A percentile compares a stretch with the other conserved stretches of the same genome.
Evolutionary conservation across 2,888 invertebrate species (phyloP).

Genomic region (Zhengitettix transpicula): DNA sequence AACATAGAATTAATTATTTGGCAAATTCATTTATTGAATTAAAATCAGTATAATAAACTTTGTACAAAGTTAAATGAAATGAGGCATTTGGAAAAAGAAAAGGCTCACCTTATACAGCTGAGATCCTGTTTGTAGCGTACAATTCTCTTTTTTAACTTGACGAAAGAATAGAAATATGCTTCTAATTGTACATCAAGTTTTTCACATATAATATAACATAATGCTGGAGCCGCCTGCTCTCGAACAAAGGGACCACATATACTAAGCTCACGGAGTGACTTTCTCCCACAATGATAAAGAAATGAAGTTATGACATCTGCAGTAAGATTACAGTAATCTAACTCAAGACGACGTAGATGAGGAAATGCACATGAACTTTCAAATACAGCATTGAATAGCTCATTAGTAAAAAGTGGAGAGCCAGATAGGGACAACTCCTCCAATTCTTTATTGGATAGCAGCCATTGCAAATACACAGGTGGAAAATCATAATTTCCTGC

Average conservation of each 20-base stretch:
- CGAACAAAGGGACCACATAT: slow-evolving; percentile 14
- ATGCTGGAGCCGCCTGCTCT: slow-evolving; percentile 14
- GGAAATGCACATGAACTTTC: slow-evolving; percentile 10
- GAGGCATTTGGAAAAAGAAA: too few species aligned
- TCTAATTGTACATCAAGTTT: slow-evolving; percentile 14
- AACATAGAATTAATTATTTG: too few species aligned
- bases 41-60: too few species aligned
- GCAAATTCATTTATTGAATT: too few species aligned
- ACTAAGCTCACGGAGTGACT: slow-evolving; percentile 11
- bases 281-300: slow-evolving; percentile 10
- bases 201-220: slow-evolving; percentile 12
- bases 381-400: slow-evolving; percentile 12
- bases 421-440: slow-evolving; percentile 13
- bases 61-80: too few species aligned
- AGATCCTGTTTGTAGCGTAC: slow-evolving; percentile 12
- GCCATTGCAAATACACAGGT: slow-evolving; percentile 11
- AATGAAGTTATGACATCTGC: slow-evolving; percentile 12
- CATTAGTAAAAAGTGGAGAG: slow-evolving; percentile 12
- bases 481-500: slow-evolving; percentile 11
- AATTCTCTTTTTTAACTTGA: slow-evolving; percentile 13
- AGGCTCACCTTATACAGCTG: background rate
- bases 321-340: slow-evolving; percentile 14
- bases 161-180: slow-evolving; percentile 13
- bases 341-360: slow-evolving; percentile 11
- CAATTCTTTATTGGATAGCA: slow-evolving; percentile 10